Percentiles rank a stretch among this genome's conserved stretches.
Evolutionary conservation across 2,888 invertebrate genomes (phyloP).

Genomic region (Drosophila pseudotakahashii): DNA sequence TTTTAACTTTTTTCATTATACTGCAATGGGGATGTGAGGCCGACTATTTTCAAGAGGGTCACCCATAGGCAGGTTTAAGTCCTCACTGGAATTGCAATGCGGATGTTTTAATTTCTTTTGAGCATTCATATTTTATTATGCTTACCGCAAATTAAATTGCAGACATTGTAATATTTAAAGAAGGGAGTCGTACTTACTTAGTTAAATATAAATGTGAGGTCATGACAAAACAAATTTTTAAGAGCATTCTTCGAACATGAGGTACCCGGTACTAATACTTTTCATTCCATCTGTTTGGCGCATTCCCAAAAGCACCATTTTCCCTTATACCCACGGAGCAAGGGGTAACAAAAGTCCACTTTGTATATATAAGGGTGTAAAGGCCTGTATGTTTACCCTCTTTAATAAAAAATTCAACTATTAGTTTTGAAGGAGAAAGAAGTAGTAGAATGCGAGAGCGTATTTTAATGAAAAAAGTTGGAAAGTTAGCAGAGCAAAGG

Average conservation of each 20-base stretch:
- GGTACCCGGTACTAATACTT: background rate
- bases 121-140: conserved; percentile 22
- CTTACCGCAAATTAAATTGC: conserved; percentile 1
- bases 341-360: conserved; percentile 17
- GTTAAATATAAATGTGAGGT: conserved; percentile 17
- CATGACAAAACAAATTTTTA: background rate
- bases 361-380: background rate
- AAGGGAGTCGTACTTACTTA: conserved; percentile 8
- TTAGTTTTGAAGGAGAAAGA: conserved; percentile 26
- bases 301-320: no score
- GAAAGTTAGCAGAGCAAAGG: conserved; percentile 12
- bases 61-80: background rate
- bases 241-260: background rate
- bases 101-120: background rate
- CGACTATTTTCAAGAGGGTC: background rate
- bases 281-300: background rate
- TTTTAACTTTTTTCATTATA: background rate
- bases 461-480: conserved; percentile 41
- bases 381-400: conserved; percentile 23
- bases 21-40: background rate
- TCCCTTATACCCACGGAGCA: background rate
- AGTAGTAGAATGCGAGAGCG: conserved; percentile 18
- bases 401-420: conserved; percentile 41
- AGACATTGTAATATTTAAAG: conserved; percentile 10
- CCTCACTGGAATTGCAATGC: background rate